Percentiles rank a stretch among this genome's conserved stretches.
Conservation (phyloP, 2,888 invertebrate genomes). For the Sinhomidia bicolor region DNA sequence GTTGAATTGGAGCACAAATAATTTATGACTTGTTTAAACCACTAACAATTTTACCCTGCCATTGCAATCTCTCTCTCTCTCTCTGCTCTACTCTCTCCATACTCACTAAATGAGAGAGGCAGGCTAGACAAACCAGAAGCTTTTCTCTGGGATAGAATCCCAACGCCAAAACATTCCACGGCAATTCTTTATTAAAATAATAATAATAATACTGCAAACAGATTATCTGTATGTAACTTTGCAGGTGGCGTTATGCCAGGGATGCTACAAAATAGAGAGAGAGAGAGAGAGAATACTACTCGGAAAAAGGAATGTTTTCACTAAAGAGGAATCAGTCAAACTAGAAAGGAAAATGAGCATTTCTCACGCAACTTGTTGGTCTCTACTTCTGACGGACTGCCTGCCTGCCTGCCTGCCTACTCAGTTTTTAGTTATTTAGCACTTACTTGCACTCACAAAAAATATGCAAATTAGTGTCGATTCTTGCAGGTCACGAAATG, state of each 20-base stretch:
- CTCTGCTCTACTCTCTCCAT: not conserved
- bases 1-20: constrained; percentile 14
- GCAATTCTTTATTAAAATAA: no score
- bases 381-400: constrained; percentile 21
- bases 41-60: not conserved
- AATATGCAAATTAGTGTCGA: constrained; percentile 68
- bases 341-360: constrained; percentile 50
- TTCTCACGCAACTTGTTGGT: constrained; percentile 70
- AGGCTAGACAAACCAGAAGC: not conserved
- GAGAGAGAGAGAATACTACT: not conserved
- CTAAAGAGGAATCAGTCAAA: constrained; percentile 4
- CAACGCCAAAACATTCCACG: not conserved
- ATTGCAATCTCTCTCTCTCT: not conserved
- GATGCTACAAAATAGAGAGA: constrained; percentile 7
- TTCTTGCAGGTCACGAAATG: constrained; percentile 67
- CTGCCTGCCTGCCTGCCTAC: constrained; percentile 20
- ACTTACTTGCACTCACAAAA: constrained; percentile 13
- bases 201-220: constrained; percentile 21
- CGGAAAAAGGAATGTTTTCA: constrained; percentile 18
- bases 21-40: not conserved
- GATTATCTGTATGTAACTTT: constrained; percentile 32
- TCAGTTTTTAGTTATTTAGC: constrained; percentile 5
- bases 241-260: constrained; percentile 66
- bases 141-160: not conserved
- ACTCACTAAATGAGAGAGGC: not conserved